Percentiles rank a stretch among this genome's conserved stretches.
These are phyloP conservation scores for Myiotriccus ornatus DNA, from an alignment of 2,797 vertebrate species.

Conservation along the genomic window DNA sequence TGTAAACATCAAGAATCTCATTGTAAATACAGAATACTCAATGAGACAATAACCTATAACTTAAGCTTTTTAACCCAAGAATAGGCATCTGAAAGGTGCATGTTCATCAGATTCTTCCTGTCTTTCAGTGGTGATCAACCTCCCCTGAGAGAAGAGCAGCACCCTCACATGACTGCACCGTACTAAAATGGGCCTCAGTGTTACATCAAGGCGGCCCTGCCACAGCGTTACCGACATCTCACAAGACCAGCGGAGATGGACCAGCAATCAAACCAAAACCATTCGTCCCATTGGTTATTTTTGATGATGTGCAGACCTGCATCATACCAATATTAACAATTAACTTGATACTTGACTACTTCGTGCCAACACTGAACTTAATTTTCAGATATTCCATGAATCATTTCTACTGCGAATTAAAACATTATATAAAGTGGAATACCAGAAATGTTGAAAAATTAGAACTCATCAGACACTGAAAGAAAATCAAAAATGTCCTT, in stretches of 20 bases:
- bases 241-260: background rate
- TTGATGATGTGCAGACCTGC: background rate
- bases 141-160: background rate
- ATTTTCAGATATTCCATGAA: background rate
- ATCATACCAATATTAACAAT: background rate
- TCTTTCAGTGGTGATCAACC: background rate
- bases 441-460: background rate
- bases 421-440: background rate
- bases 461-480: background rate
- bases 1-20: background rate
- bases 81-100: rapidly evolving
- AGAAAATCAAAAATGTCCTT: background rate
- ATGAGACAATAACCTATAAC: background rate
- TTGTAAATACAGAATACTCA: background rate
- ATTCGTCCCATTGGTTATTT: background rate
- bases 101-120: background rate
- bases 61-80: background rate
- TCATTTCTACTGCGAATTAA: background rate
- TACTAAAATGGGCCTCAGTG: rapidly evolving
- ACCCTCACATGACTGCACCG: rapidly evolving
- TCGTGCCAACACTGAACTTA: background rate
- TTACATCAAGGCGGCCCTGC: rapidly evolving
- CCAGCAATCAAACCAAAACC: background rate
- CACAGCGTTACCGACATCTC: rapidly evolving
- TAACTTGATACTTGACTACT: background rate